These are phyloP conservation scores for Fragum whitleyi DNA, from an alignment of 2,888 invertebrate species.

Conservation along the genomic window DNA sequence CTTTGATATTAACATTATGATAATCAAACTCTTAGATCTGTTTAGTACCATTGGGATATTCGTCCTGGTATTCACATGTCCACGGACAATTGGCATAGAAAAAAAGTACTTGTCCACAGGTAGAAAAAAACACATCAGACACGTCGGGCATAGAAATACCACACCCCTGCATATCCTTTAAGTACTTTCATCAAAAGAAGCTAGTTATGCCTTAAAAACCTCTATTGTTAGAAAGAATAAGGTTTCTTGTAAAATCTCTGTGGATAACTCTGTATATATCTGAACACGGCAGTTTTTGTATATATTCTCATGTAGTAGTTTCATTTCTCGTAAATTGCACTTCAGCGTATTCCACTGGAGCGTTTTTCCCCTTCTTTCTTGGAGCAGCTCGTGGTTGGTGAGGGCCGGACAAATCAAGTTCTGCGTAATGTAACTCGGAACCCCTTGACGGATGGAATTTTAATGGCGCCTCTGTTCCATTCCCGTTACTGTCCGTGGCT, in stretches of 20 bases:
- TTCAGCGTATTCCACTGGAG: constrained; percentile 58
- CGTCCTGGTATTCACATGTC: too few species aligned
- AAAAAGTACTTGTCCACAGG: too few species aligned
- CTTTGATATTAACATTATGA: too few species aligned
- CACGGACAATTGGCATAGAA: too few species aligned
- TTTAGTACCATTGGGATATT: too few species aligned
- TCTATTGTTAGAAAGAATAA: not conserved
- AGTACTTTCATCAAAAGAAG: too few species aligned
- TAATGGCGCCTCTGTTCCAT: constrained; percentile 28
- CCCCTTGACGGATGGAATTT: constrained; percentile 28
- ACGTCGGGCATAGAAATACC: too few species aligned
- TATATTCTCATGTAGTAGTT: not conserved
- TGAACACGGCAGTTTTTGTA: not conserved
- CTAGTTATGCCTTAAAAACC: too few species aligned
- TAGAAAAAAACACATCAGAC: too few species aligned
- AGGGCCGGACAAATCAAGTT: constrained; percentile 46
- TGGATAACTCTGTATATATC: not conserved
- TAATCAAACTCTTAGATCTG: too few species aligned
- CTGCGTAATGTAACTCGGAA: constrained; percentile 61
- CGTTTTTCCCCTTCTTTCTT: constrained; percentile 23
- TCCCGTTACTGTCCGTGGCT: constrained; percentile 6
- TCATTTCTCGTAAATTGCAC: constrained; percentile 44
- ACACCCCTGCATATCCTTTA: too few species aligned
- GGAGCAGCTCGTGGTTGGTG: constrained; percentile 30
- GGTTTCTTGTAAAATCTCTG: not conserved